A percentile compares a stretch with the other conserved stretches of the same genome.
These are phyloP conservation scores for Sphenopsis melanotis DNA, from an alignment of 2,797 vertebrate species.

Conservation along the genomic window DNA sequence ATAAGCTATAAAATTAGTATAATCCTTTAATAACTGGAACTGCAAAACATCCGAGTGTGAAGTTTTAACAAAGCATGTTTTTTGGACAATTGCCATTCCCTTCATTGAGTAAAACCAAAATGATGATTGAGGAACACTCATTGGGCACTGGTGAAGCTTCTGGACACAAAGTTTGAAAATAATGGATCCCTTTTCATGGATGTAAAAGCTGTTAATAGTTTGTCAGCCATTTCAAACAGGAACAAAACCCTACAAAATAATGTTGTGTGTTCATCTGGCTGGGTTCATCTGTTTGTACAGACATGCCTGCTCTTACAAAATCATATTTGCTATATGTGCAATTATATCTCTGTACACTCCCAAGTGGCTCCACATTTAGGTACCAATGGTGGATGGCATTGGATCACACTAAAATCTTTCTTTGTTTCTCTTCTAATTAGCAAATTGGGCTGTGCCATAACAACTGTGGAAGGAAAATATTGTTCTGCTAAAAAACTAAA, in stretches of 20 bases:
- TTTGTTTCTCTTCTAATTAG: not conserved
- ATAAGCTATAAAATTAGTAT: not conserved
- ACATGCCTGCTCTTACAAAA: not conserved
- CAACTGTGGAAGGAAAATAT: not conserved
- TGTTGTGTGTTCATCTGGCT: not conserved
- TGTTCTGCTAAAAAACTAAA: not conserved
- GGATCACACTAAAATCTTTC: not conserved
- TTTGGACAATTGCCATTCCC: not conserved
- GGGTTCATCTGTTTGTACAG: not conserved
- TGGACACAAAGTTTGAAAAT: not conserved
- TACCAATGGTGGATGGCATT: fast-evolving
- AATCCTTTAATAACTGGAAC: not conserved
- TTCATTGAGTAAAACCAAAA: not conserved
- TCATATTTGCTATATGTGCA: not conserved
- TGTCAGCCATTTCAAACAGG: not conserved
- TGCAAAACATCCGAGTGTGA: not conserved
- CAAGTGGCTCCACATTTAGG: not conserved
- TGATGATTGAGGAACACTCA: not conserved
- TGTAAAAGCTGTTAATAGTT: not conserved
- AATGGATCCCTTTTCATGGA: not conserved
- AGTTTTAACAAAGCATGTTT: not conserved
- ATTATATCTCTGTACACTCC: not conserved
- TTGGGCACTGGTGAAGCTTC: not conserved
- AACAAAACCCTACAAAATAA: not conserved
- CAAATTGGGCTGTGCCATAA: not conserved